phyloP scores from a whole-genome alignment of 1,140 invertebrate genomes.

The Popillia japonica region DNA sequence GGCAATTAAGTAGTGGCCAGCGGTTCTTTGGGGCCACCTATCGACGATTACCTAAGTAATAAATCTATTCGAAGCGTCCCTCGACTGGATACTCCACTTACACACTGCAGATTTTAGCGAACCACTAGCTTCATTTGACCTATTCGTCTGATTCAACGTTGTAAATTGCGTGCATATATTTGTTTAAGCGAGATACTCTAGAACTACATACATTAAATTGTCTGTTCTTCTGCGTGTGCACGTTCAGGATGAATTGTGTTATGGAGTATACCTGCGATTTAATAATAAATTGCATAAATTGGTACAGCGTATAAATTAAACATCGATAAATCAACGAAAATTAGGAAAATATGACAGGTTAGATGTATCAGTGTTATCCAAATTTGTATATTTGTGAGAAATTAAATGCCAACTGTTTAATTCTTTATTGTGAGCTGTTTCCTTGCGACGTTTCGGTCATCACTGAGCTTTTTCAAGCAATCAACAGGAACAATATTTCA shows the following conservation, averaged over 20 bases:
- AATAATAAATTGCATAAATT: neutral
- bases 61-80: slow-evolving; percentile 4
- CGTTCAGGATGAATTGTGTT: neutral
- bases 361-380: too few species aligned
- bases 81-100: neutral
- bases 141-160: neutral
- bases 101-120: neutral
- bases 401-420: too few species aligned
- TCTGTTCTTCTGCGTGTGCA: neutral
- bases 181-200: slow-evolving; percentile 6
- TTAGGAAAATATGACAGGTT: too few species aligned
- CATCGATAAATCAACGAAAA: too few species aligned
- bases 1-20: slow-evolving; percentile 19
- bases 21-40: slow-evolving; percentile 9
- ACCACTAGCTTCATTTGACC: neutral
- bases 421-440: too few species aligned
- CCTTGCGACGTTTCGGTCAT: too few species aligned
- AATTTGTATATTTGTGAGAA: too few species aligned
- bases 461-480: too few species aligned
- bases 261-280: neutral
- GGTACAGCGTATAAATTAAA: too few species aligned
- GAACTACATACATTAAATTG: slow-evolving; percentile 21
- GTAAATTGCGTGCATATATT: slow-evolving; percentile 30
- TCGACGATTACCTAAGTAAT: slow-evolving; percentile 17
- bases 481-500: too few species aligned